Conservation (phyloP, 2,113 vertebrate species). For the Rhodinocichla rosea region DNA sequence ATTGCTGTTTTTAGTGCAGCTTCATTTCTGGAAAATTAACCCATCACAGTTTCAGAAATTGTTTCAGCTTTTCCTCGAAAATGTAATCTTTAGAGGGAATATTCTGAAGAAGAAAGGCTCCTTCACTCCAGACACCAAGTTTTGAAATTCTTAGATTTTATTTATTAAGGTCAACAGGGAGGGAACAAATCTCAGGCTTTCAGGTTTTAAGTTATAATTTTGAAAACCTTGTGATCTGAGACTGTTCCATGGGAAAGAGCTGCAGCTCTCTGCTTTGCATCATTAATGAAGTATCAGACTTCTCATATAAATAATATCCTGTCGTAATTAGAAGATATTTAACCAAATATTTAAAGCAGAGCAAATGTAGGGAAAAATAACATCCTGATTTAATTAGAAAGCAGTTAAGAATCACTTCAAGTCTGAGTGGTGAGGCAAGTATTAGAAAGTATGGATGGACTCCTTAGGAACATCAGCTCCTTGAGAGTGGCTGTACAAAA, state of each 20-base stretch:
- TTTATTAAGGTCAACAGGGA: neutral
- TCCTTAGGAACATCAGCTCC: neutral
- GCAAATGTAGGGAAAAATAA: slow-evolving; percentile 12
- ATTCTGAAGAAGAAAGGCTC: neutral
- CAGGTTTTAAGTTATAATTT: neutral
- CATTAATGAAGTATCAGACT: neutral
- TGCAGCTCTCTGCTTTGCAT: neutral
- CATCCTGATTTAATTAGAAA: neutral
- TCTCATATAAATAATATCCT: slow-evolving; percentile 1
- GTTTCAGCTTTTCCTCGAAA: neutral
- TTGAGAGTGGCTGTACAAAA: neutral
- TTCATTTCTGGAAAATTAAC: slow-evolving; percentile 46
- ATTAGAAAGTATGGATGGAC: neutral
- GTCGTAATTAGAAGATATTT: slow-evolving; percentile 15
- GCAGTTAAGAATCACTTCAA: neutral
- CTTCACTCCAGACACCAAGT: neutral
- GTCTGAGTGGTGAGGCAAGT: neutral
- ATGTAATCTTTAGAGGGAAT: neutral
- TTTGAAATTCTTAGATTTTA: neutral
- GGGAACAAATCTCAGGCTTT: neutral
- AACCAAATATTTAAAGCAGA: slow-evolving; percentile 42
- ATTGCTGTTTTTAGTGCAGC: slow-evolving; percentile 9
- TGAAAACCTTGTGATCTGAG: neutral
- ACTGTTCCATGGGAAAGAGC: neutral
- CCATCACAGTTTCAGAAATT: neutral